phyloP scores from a whole-genome alignment of 2,888 invertebrate genomes.

The Pammene fasciana region DNA sequence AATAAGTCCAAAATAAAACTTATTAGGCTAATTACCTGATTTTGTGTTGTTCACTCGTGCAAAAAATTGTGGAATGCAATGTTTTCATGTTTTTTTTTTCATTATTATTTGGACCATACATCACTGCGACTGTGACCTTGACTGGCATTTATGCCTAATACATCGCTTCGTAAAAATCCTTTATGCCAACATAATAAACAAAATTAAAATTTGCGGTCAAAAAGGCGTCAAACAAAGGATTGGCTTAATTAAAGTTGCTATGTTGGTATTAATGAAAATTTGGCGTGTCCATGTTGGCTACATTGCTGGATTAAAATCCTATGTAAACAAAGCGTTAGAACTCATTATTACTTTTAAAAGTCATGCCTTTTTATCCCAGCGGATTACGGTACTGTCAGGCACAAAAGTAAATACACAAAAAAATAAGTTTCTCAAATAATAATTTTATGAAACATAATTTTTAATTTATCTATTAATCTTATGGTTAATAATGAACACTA shows the following conservation, averaged over 20 bases:
- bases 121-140: conserved; percentile 15
- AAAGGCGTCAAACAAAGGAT: conserved; percentile 23
- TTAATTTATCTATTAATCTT: no score
- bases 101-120: conserved; percentile 13
- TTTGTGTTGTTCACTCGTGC: no score
- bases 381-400: not conserved
- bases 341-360: conserved; percentile 12
- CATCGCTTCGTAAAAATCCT: conserved; percentile 28
- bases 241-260: conserved; percentile 28
- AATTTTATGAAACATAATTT: no score
- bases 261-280: conserved; percentile 31
- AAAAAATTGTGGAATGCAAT: no score
- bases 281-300: conserved; percentile 21
- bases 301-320: conserved; percentile 15
- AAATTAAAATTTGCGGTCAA: conserved; percentile 17
- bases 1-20: no score
- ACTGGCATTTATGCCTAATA: conserved; percentile 13
- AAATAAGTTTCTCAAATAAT: not conserved
- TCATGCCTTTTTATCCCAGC: not conserved
- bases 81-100: not conserved
- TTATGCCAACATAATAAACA: conserved; percentile 31
- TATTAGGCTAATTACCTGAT: no score
- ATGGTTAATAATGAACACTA: no score
- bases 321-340: conserved; percentile 9
- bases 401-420: not conserved